Percentiles rank a stretch among this genome's conserved stretches.
Conservation (phyloP, 2,797 vertebrate species). For the Peromyscus melanophrys region DNA sequence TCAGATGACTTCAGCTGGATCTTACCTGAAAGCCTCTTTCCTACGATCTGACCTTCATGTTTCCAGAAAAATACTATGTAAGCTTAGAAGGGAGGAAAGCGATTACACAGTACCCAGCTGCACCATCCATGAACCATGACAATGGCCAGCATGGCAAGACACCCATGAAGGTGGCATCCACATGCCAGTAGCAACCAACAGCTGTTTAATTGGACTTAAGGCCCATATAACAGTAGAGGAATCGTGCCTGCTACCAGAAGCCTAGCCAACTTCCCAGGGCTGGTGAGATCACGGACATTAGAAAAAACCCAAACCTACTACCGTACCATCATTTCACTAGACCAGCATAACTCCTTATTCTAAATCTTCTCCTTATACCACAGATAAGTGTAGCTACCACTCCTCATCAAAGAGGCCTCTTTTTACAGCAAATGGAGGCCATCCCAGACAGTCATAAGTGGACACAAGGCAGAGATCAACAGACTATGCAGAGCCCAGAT, state of each 20-base stretch:
- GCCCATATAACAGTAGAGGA: not conserved
- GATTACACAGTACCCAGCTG: not conserved
- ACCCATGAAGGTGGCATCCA: not conserved
- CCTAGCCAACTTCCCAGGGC: not conserved
- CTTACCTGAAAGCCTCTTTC: not conserved
- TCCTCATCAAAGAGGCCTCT: too few species aligned
- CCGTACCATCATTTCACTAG: not conserved
- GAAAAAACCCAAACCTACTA: not conserved
- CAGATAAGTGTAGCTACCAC: too few species aligned
- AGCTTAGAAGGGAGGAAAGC: not conserved
- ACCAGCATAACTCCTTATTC: not conserved
- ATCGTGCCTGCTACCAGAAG: not conserved
- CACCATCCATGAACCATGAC: not conserved
- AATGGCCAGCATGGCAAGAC: not conserved
- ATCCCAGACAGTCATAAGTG: not conserved
- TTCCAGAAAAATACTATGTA: not conserved
- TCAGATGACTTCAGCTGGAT: not conserved
- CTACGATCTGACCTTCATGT: too few species aligned
- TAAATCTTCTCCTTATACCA: not conserved
- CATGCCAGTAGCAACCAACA: not conserved
- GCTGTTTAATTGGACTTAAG: not conserved
- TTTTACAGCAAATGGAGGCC: not conserved
- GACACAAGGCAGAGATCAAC: not conserved
- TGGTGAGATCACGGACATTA: not conserved
- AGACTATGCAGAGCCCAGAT: too few species aligned